Percentiles rank a stretch among this genome's conserved stretches.
Conservation (phyloP, 2,888 invertebrate genomes). For the Dynastes maya region DNA sequence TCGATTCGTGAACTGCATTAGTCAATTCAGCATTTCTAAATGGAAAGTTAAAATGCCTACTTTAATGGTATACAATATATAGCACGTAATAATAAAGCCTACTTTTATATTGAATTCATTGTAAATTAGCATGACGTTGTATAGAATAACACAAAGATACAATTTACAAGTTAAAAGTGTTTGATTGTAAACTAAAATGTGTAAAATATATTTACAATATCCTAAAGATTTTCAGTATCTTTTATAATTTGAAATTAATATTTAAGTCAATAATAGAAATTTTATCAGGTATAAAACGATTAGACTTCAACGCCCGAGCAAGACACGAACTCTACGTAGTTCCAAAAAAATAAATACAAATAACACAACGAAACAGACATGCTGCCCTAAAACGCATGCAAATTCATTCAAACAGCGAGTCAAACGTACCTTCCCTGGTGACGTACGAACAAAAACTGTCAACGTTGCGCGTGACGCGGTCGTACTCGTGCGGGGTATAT, state of each 20-base stretch:
- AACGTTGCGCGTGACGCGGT: conserved; percentile 18
- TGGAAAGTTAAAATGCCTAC: too few species aligned
- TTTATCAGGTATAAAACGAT: conserved; percentile 12
- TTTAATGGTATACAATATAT: too few species aligned
- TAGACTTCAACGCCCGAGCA: conserved; percentile 58
- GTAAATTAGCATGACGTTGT: too few species aligned
- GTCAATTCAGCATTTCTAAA: too few species aligned
- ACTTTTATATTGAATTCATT: too few species aligned
- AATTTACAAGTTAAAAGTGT: too few species aligned
- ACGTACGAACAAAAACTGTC: conserved; percentile 47
- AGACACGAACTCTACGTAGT: conserved; percentile 52
- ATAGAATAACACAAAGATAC: too few species aligned
- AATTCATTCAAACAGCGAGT: conserved; percentile 34
- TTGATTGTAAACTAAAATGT: too few species aligned
- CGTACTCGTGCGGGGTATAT: conserved; percentile 1
- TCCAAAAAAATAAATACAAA: conserved; percentile 34
- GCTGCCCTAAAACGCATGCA: conserved; percentile 37
- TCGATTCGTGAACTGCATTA: too few species aligned
- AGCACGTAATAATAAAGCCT: too few species aligned
- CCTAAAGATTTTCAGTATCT: neutral
- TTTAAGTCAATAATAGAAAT: neutral
- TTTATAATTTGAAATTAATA: too few species aligned
- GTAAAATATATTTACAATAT: too few species aligned
- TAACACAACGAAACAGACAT: conserved; percentile 23
- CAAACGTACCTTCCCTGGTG: conserved; percentile 49